Conservation (phyloP, 2,888 invertebrate species). For the Apomyelois bistriatella region DNA sequence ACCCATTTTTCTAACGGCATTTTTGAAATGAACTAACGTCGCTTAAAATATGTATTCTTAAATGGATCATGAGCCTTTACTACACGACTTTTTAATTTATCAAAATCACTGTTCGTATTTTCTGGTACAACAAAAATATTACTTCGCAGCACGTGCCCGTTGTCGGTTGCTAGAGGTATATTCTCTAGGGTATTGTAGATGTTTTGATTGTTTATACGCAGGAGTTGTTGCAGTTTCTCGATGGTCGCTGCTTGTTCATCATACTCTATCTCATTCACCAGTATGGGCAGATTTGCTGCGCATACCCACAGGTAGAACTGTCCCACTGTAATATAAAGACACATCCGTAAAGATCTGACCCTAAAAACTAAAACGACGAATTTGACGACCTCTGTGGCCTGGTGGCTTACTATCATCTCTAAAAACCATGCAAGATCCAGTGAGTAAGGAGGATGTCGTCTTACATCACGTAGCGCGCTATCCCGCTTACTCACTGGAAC, state of each 20-base stretch:
- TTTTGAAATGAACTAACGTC: neutral
- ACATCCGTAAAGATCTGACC: too few relatives aligned
- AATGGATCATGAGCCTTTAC: neutral
- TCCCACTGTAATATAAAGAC: conserved; percentile 54
- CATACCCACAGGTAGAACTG: conserved; percentile 71
- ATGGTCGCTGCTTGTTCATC: conserved; percentile 61
- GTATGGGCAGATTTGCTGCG: conserved; percentile 58
- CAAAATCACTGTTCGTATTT: neutral
- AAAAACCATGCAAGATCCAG: too few relatives aligned
- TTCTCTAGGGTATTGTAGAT: conserved; percentile 24
- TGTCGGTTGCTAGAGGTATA: conserved; percentile 22
- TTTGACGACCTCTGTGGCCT: too few relatives aligned
- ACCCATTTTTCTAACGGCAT: too few relatives aligned
- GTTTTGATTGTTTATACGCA: conserved; percentile 37
- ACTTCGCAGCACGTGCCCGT: neutral
- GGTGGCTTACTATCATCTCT: too few relatives aligned
- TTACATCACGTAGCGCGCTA: too few relatives aligned
- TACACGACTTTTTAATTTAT: neutral
- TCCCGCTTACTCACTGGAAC: too few relatives aligned
- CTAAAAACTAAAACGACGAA: too few relatives aligned
- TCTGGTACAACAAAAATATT: conserved; percentile 14
- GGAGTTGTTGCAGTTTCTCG: conserved; percentile 44
- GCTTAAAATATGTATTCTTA: neutral
- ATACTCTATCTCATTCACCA: conserved; percentile 62
- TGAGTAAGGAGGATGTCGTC: too few relatives aligned